These are phyloP conservation scores for Coleophora deauratella DNA, from an alignment of 2,888 invertebrate genomes.

Conservation along the genomic window DNA sequence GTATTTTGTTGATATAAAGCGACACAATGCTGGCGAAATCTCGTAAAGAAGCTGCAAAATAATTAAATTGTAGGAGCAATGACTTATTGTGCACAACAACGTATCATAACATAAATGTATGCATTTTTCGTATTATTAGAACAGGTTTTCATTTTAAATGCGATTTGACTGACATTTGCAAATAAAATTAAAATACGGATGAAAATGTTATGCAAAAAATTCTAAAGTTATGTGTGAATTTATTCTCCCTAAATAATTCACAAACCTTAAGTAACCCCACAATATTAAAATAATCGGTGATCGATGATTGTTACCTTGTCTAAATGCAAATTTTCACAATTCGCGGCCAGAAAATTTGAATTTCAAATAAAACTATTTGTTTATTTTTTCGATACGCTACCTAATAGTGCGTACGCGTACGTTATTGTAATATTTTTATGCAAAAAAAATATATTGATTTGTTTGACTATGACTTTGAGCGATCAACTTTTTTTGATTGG, in stretches of 20 bases:
- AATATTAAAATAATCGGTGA: constrained; percentile 52
- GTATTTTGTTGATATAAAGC: constrained; percentile 35
- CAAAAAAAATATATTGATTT: constrained; percentile 47
- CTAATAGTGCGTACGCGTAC: constrained; percentile 51
- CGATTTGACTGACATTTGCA: background rate
- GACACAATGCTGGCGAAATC: no score
- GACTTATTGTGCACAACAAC: no score
- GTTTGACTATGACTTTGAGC: constrained; percentile 28
- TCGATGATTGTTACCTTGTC: constrained; percentile 56
- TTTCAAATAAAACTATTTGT: constrained; percentile 59
- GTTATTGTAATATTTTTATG: constrained; percentile 42
- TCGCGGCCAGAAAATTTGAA: constrained; percentile 55
- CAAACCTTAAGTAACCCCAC: constrained; percentile 29
- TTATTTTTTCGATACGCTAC: constrained; percentile 53
- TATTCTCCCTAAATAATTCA: constrained; percentile 23
- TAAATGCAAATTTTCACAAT: constrained; percentile 63
- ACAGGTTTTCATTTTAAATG: background rate
- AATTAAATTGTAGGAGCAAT: no score
- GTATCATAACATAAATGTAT: no score
- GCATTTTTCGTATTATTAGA: constrained; percentile 17
- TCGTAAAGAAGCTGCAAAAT: background rate
- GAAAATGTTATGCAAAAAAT: no score
- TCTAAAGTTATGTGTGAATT: constrained; percentile 25
- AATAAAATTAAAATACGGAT: no score
- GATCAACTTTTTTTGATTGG: constrained; percentile 32